phyloP scores from a whole-genome alignment of 2,888 invertebrate species.

The Lithophane leautieri region DNA sequence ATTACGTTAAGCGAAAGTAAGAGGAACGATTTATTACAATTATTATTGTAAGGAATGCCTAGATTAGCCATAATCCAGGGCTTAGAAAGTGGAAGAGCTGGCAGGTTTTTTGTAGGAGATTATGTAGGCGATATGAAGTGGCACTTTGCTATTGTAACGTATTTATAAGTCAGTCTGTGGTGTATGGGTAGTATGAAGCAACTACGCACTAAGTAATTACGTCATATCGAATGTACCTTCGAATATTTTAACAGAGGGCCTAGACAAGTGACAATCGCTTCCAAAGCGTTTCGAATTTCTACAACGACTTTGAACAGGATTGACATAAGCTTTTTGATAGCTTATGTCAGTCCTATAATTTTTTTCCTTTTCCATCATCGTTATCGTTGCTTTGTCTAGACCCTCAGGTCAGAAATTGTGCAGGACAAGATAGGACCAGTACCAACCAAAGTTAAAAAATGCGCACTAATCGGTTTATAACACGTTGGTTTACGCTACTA shows the following conservation, averaged over 20 bases:
- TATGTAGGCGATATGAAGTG: neutral
- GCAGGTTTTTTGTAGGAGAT: neutral
- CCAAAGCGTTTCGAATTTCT: no score
- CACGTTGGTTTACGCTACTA: no score
- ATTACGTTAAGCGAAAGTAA: slow-evolving; percentile 70
- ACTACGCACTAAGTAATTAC: neutral
- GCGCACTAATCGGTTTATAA: no score
- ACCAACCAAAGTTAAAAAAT: no score
- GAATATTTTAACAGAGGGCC: neutral
- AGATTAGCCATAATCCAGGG: slow-evolving; percentile 29
- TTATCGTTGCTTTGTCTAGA: no score
- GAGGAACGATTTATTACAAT: slow-evolving; percentile 64
- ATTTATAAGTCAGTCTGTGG: neutral
- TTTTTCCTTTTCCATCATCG: no score
- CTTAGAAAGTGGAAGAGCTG: slow-evolving; percentile 25
- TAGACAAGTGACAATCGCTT: no score
- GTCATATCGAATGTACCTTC: neutral
- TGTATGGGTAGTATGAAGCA: neutral
- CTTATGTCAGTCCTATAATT: no score
- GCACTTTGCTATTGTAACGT: neutral
- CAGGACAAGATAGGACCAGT: no score
- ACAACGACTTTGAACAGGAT: no score
- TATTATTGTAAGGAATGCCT: slow-evolving; percentile 62
- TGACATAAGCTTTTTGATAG: no score
- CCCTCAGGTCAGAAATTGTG: no score